phyloP scores from a whole-genome alignment of 2,888 invertebrate genomes.

The Diachrysia chrysitis region DNA sequence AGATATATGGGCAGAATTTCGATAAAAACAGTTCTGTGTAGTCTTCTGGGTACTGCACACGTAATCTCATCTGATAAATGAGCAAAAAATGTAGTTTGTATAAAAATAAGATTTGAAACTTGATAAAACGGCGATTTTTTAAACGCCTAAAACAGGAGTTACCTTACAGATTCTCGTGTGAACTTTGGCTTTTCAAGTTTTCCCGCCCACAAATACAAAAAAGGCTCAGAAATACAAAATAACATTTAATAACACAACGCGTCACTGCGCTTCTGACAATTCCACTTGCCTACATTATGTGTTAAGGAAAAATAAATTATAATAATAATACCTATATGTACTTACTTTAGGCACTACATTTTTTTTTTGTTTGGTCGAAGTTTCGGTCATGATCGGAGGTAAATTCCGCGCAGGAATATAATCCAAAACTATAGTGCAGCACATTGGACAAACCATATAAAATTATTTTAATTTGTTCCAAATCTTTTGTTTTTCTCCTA shows the following conservation, averaged over 20 bases:
- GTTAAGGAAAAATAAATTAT: neutral
- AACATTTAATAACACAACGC: neutral
- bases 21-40: neutral
- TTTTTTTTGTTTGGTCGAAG: no score
- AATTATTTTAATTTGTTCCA: no score
- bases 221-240: neutral
- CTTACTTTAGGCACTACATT: no score
- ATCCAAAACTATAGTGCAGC: no score
- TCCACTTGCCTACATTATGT: neutral
- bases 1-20: no score
- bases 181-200: conserved; percentile 1
- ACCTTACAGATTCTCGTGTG: neutral
- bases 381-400: no score
- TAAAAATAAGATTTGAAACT: neutral
- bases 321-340: neutral
- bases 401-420: no score
- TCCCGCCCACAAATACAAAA: neutral
- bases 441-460: no score
- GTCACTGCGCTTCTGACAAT: neutral
- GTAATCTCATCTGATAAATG: neutral
- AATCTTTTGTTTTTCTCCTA: no score
- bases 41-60: neutral
- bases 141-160: neutral
- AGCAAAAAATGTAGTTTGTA: neutral
- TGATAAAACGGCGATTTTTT: neutral